Percentiles rank a stretch among this genome's conserved stretches.
Evolutionary conservation across 92 coral and sea anemone genomes (phyloP).

Genomic region (Muricea muricata): DNA sequence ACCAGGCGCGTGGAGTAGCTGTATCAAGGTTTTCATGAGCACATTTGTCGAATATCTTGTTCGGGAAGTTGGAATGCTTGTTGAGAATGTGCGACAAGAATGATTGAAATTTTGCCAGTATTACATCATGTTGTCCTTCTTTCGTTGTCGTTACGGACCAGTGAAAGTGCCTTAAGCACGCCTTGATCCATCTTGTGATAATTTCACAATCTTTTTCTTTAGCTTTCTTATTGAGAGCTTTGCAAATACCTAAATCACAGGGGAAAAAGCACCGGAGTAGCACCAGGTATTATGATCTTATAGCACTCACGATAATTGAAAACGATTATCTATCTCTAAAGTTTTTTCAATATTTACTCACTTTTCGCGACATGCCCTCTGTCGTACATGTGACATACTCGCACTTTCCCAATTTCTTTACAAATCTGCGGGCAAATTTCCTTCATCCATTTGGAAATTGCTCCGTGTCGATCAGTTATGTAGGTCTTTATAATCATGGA

Average conservation of each 20-base stretch:
- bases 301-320: too few species aligned
- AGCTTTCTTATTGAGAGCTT: constrained; percentile 58
- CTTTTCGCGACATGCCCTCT: constrained; percentile 80
- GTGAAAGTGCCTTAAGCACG: constrained; percentile 69
- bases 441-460: constrained; percentile 77
- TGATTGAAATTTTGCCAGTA: constrained; percentile 67
- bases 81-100: constrained; percentile 66
- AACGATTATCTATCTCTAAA: too few species aligned
- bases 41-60: constrained; percentile 67
- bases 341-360: constrained; percentile 9
- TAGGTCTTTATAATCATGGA: constrained; percentile 66
- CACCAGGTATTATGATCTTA: too few species aligned
- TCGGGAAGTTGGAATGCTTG: constrained; percentile 64
- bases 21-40: not conserved
- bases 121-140: constrained; percentile 48
- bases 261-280: too few species aligned
- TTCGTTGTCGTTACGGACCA: constrained; percentile 67
- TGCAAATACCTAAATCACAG: not conserved
- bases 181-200: constrained; percentile 69
- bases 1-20: constrained; percentile 63
- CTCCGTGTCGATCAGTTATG: constrained; percentile 66
- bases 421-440: constrained; percentile 66
- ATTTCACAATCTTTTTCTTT: constrained; percentile 70
- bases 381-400: constrained; percentile 70
- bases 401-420: constrained; percentile 64